Base-by-base conservation (phyloP, 2,888 invertebrate species). In the Drosophila pseudotalamancana region DNA sequence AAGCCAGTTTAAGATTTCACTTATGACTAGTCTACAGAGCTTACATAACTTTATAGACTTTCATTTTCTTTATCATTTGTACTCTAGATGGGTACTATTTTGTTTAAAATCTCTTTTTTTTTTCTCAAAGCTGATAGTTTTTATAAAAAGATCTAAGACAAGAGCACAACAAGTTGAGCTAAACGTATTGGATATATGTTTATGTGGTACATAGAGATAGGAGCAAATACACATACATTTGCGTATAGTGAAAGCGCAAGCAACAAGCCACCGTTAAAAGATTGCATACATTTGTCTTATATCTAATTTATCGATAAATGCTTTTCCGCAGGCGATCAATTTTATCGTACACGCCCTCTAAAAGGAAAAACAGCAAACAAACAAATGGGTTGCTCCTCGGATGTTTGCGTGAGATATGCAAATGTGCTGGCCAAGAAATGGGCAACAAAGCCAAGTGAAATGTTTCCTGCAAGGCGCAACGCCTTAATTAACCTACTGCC, bases 321-420 rank as follows among this genome's bases (percentile, higher is more conserved):
- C 48, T 53, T 45, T 74, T 77, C 73, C 73, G 73, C 46, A 60
- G 55, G 48, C 57, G 77, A 69, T 74, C 60, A 64, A 73, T 77
- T 69, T 46, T 55, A 53, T 57, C 46, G 70, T 55, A 35, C 39
- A 49, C 57, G 46, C 64, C 74, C 54, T 29, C 43, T 9, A 9
- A 31, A 5, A 6, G n/a, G n/a, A n/a, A 4, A 55, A 37, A 31
- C 37, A 39, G 23, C 27, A 18, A 16, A 56, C 21, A 45, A 65
- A 51, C 54, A 61, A 72, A 75, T 49, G 67, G 55, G 21, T 46
- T n/a, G 27, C 34, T 65, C 31, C 31, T 40, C 54, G 78, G 65
- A 78, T 67, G 85, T 78, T 85, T 78, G 75, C 85, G 82, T 77
- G 82, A 78, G 85, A 81, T 78, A 81, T 87, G 81, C 85, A 87